Conservation (phyloP, 37 sponge, comb jelly and placozoan species). For the Chondrilla cf. caribensis region DNA sequence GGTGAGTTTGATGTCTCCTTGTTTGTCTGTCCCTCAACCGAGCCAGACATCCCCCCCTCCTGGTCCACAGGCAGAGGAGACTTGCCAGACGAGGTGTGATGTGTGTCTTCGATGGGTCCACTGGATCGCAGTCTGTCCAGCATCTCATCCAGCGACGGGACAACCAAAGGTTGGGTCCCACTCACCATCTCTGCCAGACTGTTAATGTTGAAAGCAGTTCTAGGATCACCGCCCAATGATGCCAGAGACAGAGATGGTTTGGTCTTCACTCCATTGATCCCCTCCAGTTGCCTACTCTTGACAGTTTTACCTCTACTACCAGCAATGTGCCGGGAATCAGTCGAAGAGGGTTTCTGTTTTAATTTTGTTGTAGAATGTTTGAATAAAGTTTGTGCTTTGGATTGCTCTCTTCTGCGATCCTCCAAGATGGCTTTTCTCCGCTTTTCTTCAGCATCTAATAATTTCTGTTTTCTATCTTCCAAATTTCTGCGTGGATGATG, state of each 20-base stretch:
- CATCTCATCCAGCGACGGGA: conserved; percentile 16
- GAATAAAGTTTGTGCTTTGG: conserved; percentile 53
- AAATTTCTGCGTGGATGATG: conserved; percentile 42
- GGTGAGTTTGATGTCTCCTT: no score
- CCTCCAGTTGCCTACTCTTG: no score
- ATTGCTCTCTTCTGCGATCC: conserved; percentile 43
- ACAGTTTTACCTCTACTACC: no score
- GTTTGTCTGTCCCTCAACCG: no score
- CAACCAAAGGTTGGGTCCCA: neutral
- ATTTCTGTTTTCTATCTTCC: conserved; percentile 50
- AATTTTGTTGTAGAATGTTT: conserved; percentile 25
- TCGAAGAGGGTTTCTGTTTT: neutral
- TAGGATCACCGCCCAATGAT: neutral
- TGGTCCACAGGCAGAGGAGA: no score
- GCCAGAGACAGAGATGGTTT: neutral
- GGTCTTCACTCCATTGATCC: neutral
- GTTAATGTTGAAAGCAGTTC: neutral
- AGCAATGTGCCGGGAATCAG: neutral
- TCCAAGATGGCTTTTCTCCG: conserved; percentile 60
- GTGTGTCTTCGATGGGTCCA: no score
- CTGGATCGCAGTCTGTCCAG: neutral
- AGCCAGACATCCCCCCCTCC: no score
- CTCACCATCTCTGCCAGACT: neutral
- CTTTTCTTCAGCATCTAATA: conserved; percentile 61
- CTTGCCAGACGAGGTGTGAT: no score